These are phyloP conservation scores for Grammomys dolichurus DNA, from an alignment of 2,113 vertebrate genomes.

Conservation along the genomic window DNA sequence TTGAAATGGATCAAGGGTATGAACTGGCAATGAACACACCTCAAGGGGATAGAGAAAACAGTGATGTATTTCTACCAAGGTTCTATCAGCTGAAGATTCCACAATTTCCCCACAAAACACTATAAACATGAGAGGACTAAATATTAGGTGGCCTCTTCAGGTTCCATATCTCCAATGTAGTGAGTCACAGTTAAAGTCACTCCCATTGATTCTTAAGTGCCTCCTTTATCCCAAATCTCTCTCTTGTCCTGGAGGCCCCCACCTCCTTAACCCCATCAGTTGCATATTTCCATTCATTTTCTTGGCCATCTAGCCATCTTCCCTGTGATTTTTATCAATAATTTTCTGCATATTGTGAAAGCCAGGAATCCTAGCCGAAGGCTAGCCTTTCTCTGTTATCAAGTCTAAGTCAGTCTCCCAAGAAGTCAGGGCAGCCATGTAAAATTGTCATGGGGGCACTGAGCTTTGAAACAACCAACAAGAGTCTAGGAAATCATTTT, in stretches of 20 bases:
- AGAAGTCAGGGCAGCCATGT: not conserved
- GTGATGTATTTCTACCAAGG: not conserved
- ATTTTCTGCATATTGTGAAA: not conserved
- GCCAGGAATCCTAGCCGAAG: not conserved
- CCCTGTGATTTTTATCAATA: not conserved
- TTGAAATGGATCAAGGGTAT: not conserved
- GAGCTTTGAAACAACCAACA: not conserved
- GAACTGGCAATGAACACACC: not conserved
- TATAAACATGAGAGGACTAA: not conserved
- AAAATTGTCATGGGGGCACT: not conserved
- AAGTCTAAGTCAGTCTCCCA: not conserved
- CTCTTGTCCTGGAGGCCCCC: too few relatives aligned
- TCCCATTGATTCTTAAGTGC: too few relatives aligned
- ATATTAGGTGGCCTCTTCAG: too few relatives aligned
- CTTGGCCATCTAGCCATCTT: too few relatives aligned
- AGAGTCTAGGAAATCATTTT: not conserved
- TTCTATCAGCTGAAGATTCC: not conserved
- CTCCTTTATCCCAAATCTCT: too few relatives aligned
- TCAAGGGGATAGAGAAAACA: not conserved
- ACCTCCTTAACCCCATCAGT: too few relatives aligned
- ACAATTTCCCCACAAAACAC: not conserved
- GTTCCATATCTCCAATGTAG: too few relatives aligned
- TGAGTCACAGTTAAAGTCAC: too few relatives aligned
- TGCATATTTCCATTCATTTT: too few relatives aligned
- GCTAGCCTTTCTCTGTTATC: not conserved